A percentile compares a stretch with the other conserved stretches of the same genome.
phyloP scores from a whole-genome alignment of 1,140 invertebrate genomes.

The Saccostrea echinata region DNA sequence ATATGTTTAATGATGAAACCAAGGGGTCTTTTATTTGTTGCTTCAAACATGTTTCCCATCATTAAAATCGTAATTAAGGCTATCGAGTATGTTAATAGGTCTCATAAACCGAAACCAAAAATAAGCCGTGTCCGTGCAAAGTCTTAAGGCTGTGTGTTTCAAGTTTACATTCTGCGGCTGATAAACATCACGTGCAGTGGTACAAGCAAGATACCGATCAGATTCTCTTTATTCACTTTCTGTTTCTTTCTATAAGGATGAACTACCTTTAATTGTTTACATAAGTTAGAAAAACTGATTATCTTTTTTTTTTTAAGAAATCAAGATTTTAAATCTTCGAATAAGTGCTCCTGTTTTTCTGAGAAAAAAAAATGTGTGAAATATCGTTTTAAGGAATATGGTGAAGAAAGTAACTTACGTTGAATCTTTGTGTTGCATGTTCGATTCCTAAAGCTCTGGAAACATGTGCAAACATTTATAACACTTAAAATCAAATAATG shows the following conservation, averaged over 20 bases:
- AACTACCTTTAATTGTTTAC: neutral
- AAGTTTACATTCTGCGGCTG: neutral
- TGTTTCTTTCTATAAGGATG: neutral
- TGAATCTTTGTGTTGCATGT: constrained; percentile 12
- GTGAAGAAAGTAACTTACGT: neutral
- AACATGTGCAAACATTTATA: neutral
- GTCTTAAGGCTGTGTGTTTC: neutral
- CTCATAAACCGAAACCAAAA: constrained; percentile 24
- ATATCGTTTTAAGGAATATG: neutral
- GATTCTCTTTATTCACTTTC: neutral
- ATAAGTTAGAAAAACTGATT: neutral
- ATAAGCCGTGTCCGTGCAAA: neutral
- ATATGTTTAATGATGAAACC: constrained; percentile 40
- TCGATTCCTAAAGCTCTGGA: neutral
- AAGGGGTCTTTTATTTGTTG: constrained; percentile 33
- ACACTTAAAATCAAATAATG: constrained; percentile 15
- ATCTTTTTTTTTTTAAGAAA: neutral
- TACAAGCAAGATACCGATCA: neutral
- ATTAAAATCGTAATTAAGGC: constrained; percentile 37
- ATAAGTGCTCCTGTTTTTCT: neutral
- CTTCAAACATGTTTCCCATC: constrained; percentile 31
- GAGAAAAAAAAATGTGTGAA: neutral
- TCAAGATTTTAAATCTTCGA: neutral
- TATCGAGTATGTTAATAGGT: constrained; percentile 39
- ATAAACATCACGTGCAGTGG: neutral